Evolutionary conservation across 2,888 invertebrate species (phyloP).

Genomic region (Orchesellides sinensis): DNA sequence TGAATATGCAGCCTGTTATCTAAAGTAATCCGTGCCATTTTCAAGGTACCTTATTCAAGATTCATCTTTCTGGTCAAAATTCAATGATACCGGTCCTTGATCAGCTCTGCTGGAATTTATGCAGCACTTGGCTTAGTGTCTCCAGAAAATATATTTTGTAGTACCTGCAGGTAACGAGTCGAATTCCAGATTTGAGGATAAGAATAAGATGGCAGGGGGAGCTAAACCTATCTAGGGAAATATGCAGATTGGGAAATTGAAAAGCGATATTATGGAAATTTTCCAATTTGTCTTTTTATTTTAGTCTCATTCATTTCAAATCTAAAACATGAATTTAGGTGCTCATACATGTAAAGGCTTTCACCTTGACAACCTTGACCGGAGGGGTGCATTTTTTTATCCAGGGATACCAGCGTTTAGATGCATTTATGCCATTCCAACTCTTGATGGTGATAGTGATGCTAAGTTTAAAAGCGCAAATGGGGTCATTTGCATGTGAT

Average conservation of each 20-base stretch:
- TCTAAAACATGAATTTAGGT: no score
- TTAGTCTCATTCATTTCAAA: no score
- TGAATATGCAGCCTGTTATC: not conserved
- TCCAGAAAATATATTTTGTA: slow-evolving; percentile 25
- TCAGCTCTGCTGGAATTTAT: not conserved
- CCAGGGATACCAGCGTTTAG: no score
- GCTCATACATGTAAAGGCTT: no score
- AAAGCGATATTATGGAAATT: not conserved
- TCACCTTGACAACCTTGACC: slow-evolving; percentile 33
- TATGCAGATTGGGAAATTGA: not conserved
- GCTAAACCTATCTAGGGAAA: not conserved
- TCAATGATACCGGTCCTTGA: not conserved
- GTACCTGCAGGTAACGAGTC: not conserved
- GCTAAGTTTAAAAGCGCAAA: no score
- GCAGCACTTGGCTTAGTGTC: no score
- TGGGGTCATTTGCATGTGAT: no score
- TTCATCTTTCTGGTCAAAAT: not conserved
- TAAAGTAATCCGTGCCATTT: not conserved
- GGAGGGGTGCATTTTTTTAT: not conserved
- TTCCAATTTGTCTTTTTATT: no score
- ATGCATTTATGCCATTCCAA: no score
- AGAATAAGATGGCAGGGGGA: not conserved
- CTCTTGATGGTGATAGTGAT: no score
- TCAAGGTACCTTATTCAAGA: not conserved
- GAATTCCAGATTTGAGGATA: not conserved